These are phyloP conservation scores for Limnephilus lunatus DNA, from an alignment of 2,888 invertebrate species.

Conservation along the genomic window DNA sequence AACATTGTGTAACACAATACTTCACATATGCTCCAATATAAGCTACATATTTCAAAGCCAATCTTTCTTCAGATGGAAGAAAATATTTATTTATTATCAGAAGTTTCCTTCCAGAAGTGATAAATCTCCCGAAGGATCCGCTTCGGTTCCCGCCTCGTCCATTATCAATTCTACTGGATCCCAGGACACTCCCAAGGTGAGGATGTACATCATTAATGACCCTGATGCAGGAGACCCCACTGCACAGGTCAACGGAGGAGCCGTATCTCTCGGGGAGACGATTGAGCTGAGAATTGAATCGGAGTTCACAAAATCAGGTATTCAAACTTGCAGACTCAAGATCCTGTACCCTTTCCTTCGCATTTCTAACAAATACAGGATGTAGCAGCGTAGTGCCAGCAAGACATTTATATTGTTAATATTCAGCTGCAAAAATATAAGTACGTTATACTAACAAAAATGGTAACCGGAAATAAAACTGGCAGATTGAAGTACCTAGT, in stretches of 20 bases:
- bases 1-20: neutral
- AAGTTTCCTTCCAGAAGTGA: conserved; percentile 7
- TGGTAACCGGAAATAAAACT: too few species aligned
- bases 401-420: neutral
- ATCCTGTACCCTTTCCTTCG: neutral
- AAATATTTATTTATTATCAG: neutral
- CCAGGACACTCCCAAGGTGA: conserved; percentile 55
- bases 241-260: conserved; percentile 61
- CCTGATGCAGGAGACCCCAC: conserved; percentile 57
- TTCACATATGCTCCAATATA: neutral
- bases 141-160: conserved; percentile 71
- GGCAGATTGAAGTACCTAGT: too few species aligned
- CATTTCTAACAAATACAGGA: neutral
- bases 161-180: conserved; percentile 70
- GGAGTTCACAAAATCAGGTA: conserved; percentile 58
- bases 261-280: conserved; percentile 74
- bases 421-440: too few species aligned
- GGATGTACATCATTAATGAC: conserved; percentile 65
- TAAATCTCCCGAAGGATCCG: conserved; percentile 46
- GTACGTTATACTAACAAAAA: too few species aligned
- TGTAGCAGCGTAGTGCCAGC: neutral
- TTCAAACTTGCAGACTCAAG: neutral
- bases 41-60: neutral
- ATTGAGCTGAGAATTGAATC: conserved; percentile 74
- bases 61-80: neutral